These are phyloP conservation scores for Scrobipalpa costella DNA, from an alignment of 2,888 invertebrate genomes.

Conservation along the genomic window DNA sequence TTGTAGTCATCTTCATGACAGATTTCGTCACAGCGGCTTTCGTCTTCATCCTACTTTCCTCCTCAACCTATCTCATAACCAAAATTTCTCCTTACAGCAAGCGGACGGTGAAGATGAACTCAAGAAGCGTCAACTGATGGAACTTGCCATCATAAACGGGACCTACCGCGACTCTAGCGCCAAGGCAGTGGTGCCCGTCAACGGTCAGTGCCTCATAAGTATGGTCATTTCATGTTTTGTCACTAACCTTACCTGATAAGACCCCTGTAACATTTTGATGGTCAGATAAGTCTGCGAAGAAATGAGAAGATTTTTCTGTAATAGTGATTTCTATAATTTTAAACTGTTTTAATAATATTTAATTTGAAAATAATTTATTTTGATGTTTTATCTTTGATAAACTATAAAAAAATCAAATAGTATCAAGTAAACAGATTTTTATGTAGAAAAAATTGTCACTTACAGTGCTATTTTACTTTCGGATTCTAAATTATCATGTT, in stretches of 20 bases:
- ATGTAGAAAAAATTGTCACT: no score
- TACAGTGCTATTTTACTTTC: no score
- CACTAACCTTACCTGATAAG: slow-evolving; percentile 53
- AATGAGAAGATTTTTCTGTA: not conserved
- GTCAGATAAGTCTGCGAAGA: not conserved
- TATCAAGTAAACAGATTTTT: no score
- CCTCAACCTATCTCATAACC: not conserved
- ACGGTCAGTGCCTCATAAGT: slow-evolving; percentile 86
- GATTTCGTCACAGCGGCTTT: no score
- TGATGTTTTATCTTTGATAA: no score
- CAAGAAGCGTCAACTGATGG: slow-evolving; percentile 99
- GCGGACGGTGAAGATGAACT: slow-evolving; percentile 99
- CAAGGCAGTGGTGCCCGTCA: slow-evolving; percentile 89
- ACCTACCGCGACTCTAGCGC: slow-evolving; percentile 98
- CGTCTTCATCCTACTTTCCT: not conserved
- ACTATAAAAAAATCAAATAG: no score
- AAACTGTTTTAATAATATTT: no score
- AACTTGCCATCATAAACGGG: slow-evolving; percentile 99
- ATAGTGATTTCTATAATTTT: no score
- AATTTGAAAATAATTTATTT: no score
- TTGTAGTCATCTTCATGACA: no score
- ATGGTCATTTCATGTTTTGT: slow-evolving; percentile 78
- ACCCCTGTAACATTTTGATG: slow-evolving; percentile 17
- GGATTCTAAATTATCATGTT: no score
- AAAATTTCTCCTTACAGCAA: slow-evolving; percentile 84